phyloP scores from a whole-genome alignment of 2,888 invertebrate species.

The Tinea semifulvella region DNA sequence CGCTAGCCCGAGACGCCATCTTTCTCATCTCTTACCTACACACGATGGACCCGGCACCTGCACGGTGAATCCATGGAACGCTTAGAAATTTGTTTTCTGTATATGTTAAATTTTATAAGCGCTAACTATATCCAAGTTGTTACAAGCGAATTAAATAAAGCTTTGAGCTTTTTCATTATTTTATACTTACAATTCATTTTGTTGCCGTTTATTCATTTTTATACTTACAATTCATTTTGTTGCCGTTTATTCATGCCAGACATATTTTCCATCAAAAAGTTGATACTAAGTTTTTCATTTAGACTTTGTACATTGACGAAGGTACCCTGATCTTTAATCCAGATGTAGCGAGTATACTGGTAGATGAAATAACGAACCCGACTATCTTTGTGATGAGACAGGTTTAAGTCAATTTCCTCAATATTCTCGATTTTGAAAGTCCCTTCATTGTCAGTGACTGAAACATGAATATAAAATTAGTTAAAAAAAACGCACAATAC shows the following conservation, averaged over 20 bases:
- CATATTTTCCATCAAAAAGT: constrained; percentile 57
- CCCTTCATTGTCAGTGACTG: constrained; percentile 58
- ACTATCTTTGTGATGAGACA: constrained; percentile 50
- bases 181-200: no score
- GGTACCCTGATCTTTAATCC: constrained; percentile 53
- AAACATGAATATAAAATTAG: constrained; percentile 27
- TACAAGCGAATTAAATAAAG: no score
- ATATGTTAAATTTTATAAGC: no score
- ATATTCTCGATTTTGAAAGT: constrained; percentile 50
- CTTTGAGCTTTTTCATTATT: no score
- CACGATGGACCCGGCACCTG: no score
- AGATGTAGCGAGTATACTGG: constrained; percentile 66
- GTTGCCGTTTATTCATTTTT: no score
- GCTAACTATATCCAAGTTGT: no score
- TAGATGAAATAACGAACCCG: constrained; percentile 61
- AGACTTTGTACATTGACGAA: constrained; percentile 58
- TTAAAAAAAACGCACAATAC: no score
- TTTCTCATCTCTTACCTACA: no score
- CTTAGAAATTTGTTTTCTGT: no score
- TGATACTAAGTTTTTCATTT: constrained; percentile 57
- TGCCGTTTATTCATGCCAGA: constrained; percentile 62
- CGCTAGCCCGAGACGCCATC: no score
- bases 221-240: constrained; percentile 65
- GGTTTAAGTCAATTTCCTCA: constrained; percentile 45
- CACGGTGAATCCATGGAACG: no score